phyloP scores from a whole-genome alignment of 2,113 vertebrate species.

The Neomonachus schauinslandi region DNA sequence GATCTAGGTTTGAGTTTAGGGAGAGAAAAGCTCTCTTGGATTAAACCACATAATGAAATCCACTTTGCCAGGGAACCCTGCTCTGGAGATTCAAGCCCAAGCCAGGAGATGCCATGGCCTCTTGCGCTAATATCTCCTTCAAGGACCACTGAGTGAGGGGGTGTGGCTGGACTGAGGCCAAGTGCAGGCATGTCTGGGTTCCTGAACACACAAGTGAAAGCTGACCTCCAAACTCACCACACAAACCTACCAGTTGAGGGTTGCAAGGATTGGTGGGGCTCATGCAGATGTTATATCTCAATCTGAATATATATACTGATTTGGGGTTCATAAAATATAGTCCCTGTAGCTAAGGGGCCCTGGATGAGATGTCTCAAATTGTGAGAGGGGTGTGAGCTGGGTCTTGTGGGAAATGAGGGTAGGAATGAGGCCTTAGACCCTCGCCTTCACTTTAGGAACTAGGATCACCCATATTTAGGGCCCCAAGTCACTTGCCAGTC shows the following conservation, averaged over 20 bases:
- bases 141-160: background rate
- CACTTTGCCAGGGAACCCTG: background rate
- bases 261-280: fast-evolving
- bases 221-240: background rate
- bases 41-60: background rate
- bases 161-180: background rate
- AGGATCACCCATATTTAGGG: background rate
- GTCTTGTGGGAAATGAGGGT: background rate
- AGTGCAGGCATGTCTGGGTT: background rate
- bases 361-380: too few relatives aligned
- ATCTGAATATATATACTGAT: background rate
- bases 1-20: background rate
- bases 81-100: background rate
- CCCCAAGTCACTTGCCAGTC: background rate
- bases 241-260: background rate
- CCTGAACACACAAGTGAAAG: background rate
- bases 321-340: background rate
- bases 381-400: background rate
- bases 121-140: background rate
- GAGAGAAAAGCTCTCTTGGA: background rate
- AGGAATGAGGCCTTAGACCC: background rate
- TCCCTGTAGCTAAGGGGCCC: background rate
- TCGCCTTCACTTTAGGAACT: background rate
- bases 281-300: too few relatives aligned
- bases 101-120: background rate